Base-by-base conservation (phyloP, 2,113 vertebrate genomes). In the Xyrauchen texanus region DNA sequence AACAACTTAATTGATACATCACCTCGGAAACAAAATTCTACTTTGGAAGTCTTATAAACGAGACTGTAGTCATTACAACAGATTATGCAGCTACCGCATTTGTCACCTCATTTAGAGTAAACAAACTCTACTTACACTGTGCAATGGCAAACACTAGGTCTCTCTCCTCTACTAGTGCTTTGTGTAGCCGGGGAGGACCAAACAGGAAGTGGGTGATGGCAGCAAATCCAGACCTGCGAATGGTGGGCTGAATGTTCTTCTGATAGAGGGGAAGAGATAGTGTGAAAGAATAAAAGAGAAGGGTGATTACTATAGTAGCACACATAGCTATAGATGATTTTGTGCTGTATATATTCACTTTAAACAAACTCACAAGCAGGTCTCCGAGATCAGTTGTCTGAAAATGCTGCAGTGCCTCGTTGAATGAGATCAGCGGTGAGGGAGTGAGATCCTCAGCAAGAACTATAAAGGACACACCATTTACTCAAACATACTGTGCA, bases 351-450 rank as follows among this genome's bases (percentile, higher is more conserved):
- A 49, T 11, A 68, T 49, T 47, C 51, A 44, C 11, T 3, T 73
- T 4, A 68, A 68, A 60, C 72, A 81, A 7, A 10, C 87, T 87
- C 84, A 94, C 93, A 85, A 93, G 87, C 77, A 92, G 82, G 74
- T 92, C 87, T 6, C 94, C 91, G 4, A 98, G 94, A 87, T 98
- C 96, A 5, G 91, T 82, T 2, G 94, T 96, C 92, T 95, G 96
- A 91, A 99, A 98, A 89, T 95, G 93, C 89, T 95, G 95, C 88
- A 99, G 90, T 0, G 96, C 96, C 88, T 99, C 96, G 0, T 90
- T 89, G 88, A 98, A 98, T 84, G 97, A 95, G 87, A 98, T 95
- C 3, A 93, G 91, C 9, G 93, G 88, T 0, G 88, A 88, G 0
- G 91, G 86, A 3, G 85, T 88, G 0, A 85, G 79, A 10, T 88